Percentiles rank a stretch among this genome's conserved stretches.
Conservation (phyloP, 1,140 invertebrate genomes). For the Trichoplusia ni region DNA sequence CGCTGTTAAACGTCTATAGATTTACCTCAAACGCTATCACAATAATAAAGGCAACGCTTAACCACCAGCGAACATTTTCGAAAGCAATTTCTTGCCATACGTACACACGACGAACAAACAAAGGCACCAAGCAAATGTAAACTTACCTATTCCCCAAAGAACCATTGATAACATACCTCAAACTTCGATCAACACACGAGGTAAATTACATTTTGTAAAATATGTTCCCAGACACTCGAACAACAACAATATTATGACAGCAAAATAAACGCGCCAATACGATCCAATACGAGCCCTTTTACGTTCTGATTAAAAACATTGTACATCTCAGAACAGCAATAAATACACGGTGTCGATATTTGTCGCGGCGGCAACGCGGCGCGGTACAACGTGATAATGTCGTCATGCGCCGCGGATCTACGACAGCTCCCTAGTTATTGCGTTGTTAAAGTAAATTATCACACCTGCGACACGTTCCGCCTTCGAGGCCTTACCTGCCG, state of each 20-base stretch:
- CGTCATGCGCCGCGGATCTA: constrained; percentile 10
- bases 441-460: constrained; percentile 31
- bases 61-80: neutral
- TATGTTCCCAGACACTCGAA: constrained; percentile 3
- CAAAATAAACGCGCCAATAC: constrained; percentile 19
- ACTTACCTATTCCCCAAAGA: neutral
- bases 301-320: constrained; percentile 18
- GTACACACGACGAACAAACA: neutral
- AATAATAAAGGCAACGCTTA: no score
- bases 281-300: neutral
- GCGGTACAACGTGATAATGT: constrained; percentile 22
- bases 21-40: no score
- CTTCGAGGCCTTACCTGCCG: neutral
- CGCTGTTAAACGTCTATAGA: no score
- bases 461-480: constrained; percentile 16
- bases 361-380: constrained; percentile 1
- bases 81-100: neutral
- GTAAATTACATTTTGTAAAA: constrained; percentile 10
- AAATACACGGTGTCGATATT: constrained; percentile 24
- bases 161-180: neutral
- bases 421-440: constrained; percentile 25
- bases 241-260: constrained; percentile 11
- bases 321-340: constrained; percentile 2
- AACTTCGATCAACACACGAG: neutral
- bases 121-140: neutral